These are phyloP conservation scores for Neuroterus valhalla DNA, from an alignment of 1,140 invertebrate genomes.

Conservation along the genomic window DNA sequence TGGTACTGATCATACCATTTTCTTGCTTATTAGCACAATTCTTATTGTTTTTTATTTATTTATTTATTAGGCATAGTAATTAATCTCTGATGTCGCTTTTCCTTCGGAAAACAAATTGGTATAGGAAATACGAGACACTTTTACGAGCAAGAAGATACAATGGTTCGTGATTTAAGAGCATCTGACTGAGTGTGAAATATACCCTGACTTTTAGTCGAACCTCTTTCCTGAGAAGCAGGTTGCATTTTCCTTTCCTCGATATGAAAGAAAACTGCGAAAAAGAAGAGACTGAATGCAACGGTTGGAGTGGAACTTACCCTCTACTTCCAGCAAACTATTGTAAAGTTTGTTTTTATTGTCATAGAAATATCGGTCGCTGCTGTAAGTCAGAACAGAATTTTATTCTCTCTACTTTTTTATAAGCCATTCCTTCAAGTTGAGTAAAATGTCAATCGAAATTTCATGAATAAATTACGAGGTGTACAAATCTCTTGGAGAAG, in stretches of 20 bases:
- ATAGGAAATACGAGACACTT: conserved; percentile 24
- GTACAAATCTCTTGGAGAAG: no score
- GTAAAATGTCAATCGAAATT: no score
- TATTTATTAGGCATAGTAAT: conserved; percentile 1
- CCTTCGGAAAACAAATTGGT: conserved; percentile 15
- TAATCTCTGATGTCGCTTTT: conserved; percentile 1
- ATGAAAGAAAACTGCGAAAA: conserved; percentile 29
- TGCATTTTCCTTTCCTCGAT: conserved; percentile 16
- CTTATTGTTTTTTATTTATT: background rate
- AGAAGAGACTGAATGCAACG: conserved; percentile 18
- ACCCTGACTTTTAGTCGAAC: conserved; percentile 30
- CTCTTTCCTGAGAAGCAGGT: background rate
- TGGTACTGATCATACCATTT: no score
- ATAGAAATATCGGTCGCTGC: background rate
- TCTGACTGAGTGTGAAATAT: conserved; percentile 26
- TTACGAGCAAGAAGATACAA: conserved; percentile 30
- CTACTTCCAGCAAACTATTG: conserved; percentile 25
- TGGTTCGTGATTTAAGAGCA: conserved; percentile 27
- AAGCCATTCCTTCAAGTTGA: no score
- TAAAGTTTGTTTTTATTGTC: conserved; percentile 27
- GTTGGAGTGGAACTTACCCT: background rate
- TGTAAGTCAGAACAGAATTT: conserved; percentile 31
- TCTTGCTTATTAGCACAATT: no score
- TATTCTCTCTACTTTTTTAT: conserved; percentile 35
- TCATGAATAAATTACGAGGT: no score